These are phyloP conservation scores for Phrynosoma platyrhinos DNA, from an alignment of 2,113 vertebrate genomes.

Conservation along the genomic window DNA sequence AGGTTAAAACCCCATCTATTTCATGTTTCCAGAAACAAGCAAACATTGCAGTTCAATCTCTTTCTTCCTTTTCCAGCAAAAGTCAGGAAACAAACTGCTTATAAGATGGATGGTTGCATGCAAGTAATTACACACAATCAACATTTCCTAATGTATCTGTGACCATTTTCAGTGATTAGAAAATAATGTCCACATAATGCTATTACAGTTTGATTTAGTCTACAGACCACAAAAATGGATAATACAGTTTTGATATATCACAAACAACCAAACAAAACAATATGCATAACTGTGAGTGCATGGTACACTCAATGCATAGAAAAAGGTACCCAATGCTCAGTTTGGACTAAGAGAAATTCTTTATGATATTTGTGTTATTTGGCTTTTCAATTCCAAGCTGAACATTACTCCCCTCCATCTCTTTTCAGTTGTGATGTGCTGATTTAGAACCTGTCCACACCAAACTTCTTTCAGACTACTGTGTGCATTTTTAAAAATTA, in stretches of 20 bases:
- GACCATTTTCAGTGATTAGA: slow-evolving; percentile 13
- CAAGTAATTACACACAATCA: background rate
- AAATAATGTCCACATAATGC: rapidly evolving
- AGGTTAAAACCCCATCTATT: slow-evolving; percentile 16
- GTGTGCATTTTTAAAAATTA: background rate
- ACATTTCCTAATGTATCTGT: slow-evolving; percentile 15
- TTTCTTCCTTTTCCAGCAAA: background rate
- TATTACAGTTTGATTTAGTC: background rate
- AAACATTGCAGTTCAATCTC: background rate
- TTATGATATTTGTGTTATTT: background rate
- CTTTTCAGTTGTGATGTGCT: background rate
- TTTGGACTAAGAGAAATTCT: background rate
- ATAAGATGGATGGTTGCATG: background rate
- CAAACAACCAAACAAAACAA: background rate
- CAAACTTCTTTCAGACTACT: background rate
- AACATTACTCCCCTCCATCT: background rate
- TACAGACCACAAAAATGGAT: background rate
- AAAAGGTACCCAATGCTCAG: background rate
- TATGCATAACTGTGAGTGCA: background rate
- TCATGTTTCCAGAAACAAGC: slow-evolving; percentile 46
- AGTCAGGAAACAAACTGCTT: background rate
- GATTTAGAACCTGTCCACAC: background rate
- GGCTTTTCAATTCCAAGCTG: background rate
- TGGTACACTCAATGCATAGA: background rate
- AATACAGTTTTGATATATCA: background rate